Conservation (phyloP, 2,888 invertebrate species). For the Aradus depressus region DNA sequence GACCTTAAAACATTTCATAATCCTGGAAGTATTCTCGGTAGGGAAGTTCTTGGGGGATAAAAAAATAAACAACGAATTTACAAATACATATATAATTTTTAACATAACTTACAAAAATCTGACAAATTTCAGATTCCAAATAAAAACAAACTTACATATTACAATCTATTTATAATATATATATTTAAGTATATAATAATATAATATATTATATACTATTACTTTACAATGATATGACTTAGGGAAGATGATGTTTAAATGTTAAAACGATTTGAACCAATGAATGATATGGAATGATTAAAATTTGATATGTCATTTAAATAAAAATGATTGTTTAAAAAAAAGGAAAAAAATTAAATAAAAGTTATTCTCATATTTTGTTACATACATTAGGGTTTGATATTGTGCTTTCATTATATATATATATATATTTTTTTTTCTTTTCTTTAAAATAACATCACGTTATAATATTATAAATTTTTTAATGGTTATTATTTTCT, state of each 20-base stretch:
- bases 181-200: conserved; percentile 16
- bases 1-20: no score
- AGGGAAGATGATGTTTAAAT: conserved; percentile 21
- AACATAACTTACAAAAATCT: conserved; percentile 19
- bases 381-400: no score
- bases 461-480: neutral
- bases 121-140: conserved; percentile 5
- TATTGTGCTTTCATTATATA: no score
- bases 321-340: conserved; percentile 5
- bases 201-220: no score
- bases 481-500: no score
- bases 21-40: no score
- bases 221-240: conserved; percentile 25
- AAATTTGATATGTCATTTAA: conserved; percentile 14
- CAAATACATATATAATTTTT: conserved; percentile 21
- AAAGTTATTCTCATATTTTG: neutral
- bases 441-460: neutral
- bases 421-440: neutral
- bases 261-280: conserved; percentile 16
- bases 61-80: conserved; percentile 8
- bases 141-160: conserved; percentile 16
- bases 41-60: neutral
- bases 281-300: conserved; percentile 17
- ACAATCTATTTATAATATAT: conserved; percentile 14
- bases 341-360: conserved; percentile 2